phyloP scores from a whole-genome alignment of 2,888 invertebrate genomes.

The Melolontha melolontha region DNA sequence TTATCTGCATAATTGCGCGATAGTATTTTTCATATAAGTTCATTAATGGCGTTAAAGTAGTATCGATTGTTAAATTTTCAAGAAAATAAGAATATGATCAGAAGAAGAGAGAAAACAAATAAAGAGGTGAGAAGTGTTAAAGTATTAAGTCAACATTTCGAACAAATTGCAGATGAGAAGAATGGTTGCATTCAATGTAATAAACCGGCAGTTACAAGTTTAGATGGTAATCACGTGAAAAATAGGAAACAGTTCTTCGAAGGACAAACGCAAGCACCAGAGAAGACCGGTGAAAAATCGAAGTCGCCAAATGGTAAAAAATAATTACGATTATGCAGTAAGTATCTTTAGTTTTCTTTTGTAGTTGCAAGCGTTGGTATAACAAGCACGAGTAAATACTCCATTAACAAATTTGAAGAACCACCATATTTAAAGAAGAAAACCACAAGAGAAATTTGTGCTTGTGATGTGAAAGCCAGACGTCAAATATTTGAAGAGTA shows the following conservation, averaged over 20 bases:
- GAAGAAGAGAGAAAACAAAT: slow-evolving; percentile 1
- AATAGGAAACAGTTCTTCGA: slow-evolving; percentile 31
- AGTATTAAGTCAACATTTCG: slow-evolving; percentile 21
- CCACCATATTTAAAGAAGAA: neutral
- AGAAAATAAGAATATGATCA: neutral
- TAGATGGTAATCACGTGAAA: slow-evolving; percentile 18
- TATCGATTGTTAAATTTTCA: no score
- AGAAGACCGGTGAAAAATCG: neutral
- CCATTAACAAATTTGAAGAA: neutral
- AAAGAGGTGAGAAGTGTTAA: slow-evolving; percentile 16
- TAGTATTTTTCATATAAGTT: slow-evolving; percentile 5
- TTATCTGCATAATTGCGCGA: slow-evolving; percentile 6
- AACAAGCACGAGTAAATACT: slow-evolving; percentile 4
- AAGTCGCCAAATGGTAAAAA: slow-evolving; percentile 14
- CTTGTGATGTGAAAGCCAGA: slow-evolving; percentile 1
- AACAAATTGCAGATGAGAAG: slow-evolving; percentile 30
- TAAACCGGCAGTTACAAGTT: neutral
- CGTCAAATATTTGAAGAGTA: slow-evolving; percentile 15
- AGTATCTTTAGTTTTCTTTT: neutral
- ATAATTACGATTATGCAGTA: neutral
- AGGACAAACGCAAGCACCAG: slow-evolving; percentile 1
- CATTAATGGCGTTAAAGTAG: slow-evolving; percentile 2
- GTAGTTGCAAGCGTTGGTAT: neutral
- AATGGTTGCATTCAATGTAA: neutral
- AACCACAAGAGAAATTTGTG: neutral